Conservation (phyloP, 2,113 vertebrate genomes). For the Azemiops feae region DNA sequence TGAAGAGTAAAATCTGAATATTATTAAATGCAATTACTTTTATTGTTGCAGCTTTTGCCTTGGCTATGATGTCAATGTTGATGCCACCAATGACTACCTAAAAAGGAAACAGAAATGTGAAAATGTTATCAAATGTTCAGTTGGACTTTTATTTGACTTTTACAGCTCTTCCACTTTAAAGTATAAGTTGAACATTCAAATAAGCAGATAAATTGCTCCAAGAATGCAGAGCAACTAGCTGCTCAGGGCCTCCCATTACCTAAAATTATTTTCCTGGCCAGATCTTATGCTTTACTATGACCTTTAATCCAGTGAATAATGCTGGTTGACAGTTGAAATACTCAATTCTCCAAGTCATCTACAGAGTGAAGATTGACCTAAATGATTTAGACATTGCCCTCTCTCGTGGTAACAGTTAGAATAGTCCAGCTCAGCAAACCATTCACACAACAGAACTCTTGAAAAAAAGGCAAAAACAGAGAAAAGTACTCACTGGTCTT, state of each 20-base stretch:
- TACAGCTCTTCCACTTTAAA: neutral
- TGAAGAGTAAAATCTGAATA: neutral
- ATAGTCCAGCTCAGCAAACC: neutral
- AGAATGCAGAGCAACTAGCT: neutral
- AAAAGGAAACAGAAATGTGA: slow-evolving; percentile 26
- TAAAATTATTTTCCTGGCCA: neutral
- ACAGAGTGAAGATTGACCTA: neutral
- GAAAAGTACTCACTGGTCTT: slow-evolving; percentile 57
- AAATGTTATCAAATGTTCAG: neutral
- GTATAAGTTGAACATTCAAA: neutral
- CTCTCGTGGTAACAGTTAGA: neutral
- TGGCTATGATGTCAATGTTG: slow-evolving; percentile 88
- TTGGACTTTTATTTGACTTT: neutral
- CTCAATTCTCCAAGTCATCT: neutral
- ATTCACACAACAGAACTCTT: neutral
- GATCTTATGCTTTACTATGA: neutral
- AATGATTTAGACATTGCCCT: neutral
- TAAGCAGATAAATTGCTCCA: neutral
- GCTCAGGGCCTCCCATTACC: neutral
- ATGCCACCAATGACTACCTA: slow-evolving; percentile 88
- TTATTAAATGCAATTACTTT: slow-evolving; percentile 64
- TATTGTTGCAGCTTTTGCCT: slow-evolving; percentile 73
- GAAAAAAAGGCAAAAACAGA: neutral
- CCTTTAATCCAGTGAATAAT: neutral
- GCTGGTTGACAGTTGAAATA: neutral